Evolutionary conservation across 2,888 invertebrate species (phyloP), one percentile per base, ranked within the genome.

Genomic region (Halictus quadricinctus): DNA sequence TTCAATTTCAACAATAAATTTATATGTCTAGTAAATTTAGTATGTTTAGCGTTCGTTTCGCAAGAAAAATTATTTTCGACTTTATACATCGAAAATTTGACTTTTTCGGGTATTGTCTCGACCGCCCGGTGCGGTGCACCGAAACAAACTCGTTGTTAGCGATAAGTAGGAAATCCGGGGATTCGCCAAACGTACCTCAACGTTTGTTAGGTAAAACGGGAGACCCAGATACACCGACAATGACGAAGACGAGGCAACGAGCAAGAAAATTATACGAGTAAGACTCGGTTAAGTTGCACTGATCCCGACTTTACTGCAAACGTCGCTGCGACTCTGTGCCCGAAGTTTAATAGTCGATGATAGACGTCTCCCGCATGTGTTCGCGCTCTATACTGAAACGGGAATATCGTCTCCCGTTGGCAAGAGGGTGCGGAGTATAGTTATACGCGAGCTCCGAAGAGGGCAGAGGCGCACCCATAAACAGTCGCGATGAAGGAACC

Each of bases 291-390:
- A 43, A 43, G 43, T 70, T 70, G 70, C 70, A 70, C 21, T 70
- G 41, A 43, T 70, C 70, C 41, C 43, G 70, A 70, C 43, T 70
- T 70, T 43, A 43, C 70, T 70, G 70, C 41, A 70, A 70, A 70
- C n/a, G 70, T 43, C n/a, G 70, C n/a, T 10, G 43, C 43, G 43
- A 70, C 70, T 70, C 36, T 69, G 21, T 69, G 21, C 70, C 10
- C 21, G 70, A 70, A 70, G 41, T 70, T 70, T 70, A 41, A 25
- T 21, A 50, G 21, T 18, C 75, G 72, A 46, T n/a, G 12, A 66
- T 41, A 69, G 69, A 70, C n/a, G 41, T 43, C n/a, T 43, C 13
- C 13, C 43, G 41, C 41, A 43, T 70, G n/a, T 70, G 70, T 70
- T 70, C 41, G 41, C 41, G 69, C 41, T 36, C 18, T 41, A 66